phyloP scores from a whole-genome alignment of 1,140 invertebrate genomes.

The Leptestheria dahalacensis region DNA sequence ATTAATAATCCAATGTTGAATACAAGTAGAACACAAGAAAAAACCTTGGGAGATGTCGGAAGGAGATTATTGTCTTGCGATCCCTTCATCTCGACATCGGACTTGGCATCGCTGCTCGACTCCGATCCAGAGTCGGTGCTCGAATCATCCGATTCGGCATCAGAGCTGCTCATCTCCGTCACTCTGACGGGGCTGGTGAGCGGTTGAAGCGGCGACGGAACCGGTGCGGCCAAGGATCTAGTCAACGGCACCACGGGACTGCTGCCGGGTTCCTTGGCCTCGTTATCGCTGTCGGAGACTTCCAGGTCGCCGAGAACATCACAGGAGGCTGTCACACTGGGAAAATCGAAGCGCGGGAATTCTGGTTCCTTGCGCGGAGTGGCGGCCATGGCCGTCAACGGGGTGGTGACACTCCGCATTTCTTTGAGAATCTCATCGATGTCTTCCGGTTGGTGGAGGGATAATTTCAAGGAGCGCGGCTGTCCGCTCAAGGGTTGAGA shows the following conservation, averaged over 20 bases:
- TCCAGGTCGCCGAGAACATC: slow-evolving; percentile 6
- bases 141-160: slow-evolving; percentile 8
- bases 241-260: slow-evolving; percentile 3
- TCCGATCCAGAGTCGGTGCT: slow-evolving; percentile 12
- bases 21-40: background rate
- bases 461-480: too few relatives aligned
- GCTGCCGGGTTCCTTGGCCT: background rate
- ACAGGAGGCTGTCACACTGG: background rate
- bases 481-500: too few relatives aligned
- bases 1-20: background rate
- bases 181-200: background rate
- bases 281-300: slow-evolving; percentile 11
- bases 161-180: background rate
- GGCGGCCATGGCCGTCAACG: slow-evolving; percentile 10
- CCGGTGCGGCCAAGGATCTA: background rate
- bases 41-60: background rate
- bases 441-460: background rate
- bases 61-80: background rate
- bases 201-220: background rate
- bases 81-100: background rate
- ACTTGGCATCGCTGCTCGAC: slow-evolving; percentile 3
- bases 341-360: background rate
- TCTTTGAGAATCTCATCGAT: slow-evolving; percentile 6
- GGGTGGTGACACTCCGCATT: slow-evolving; percentile 3
- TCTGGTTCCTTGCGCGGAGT: slow-evolving; percentile 13